Evolutionary conservation across 2,797 vertebrate genomes (phyloP).

Genomic region (Netta rufina): DNA sequence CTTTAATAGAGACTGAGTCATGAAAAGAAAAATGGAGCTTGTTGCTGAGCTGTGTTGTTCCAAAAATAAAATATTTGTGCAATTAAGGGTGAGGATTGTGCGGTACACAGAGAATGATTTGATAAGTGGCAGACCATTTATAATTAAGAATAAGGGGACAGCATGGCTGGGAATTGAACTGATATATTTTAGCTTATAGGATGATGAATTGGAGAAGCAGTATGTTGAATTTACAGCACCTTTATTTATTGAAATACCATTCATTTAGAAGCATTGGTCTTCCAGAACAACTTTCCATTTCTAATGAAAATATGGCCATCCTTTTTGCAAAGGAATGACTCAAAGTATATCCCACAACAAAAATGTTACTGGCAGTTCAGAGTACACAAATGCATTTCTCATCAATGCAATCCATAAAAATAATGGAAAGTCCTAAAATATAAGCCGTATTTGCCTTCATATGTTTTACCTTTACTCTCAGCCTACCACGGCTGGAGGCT

Average conservation of each 20-base stretch:
- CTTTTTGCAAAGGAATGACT: slow-evolving; percentile 8
- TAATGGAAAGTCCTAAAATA: neutral
- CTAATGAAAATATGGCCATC: neutral
- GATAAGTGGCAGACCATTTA: neutral
- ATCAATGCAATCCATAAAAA: neutral
- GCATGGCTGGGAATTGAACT: neutral
- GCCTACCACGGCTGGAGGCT: neutral
- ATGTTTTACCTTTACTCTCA: neutral
- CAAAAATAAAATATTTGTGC: slow-evolving; percentile 41
- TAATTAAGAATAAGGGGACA: slow-evolving; percentile 14
- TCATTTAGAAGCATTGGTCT: neutral
- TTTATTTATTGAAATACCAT: slow-evolving; percentile 18
- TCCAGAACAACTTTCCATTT: neutral
- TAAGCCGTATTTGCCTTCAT: neutral
- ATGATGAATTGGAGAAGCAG: neutral
- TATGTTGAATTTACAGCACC: slow-evolving; percentile 3
- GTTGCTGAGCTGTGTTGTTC: slow-evolving; percentile 25
- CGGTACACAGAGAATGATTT: neutral
- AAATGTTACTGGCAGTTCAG: neutral
- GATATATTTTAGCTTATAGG: neutral
- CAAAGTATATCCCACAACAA: neutral
- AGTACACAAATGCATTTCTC: neutral
- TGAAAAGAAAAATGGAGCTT: slow-evolving; percentile 21
- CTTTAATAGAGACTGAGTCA: neutral
- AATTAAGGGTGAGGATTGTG: slow-evolving; percentile 12